Conservation (phyloP, 1,140 invertebrate species). For the Bombus confusus region DNA sequence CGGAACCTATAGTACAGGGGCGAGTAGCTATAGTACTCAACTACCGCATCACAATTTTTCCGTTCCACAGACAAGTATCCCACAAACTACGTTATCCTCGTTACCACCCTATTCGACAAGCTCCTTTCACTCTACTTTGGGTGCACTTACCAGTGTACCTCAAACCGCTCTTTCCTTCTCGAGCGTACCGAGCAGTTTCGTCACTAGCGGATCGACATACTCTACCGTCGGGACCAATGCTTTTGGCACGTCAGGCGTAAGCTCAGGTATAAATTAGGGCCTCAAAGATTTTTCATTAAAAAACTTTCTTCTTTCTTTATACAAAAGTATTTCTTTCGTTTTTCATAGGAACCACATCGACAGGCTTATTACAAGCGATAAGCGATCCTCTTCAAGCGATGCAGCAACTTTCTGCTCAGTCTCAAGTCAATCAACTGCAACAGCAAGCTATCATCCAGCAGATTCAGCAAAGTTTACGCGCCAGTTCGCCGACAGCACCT, state of each 20-base stretch:
- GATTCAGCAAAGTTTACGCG: constrained; percentile 80
- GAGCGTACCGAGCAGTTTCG: constrained; percentile 75
- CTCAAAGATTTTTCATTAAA: neutral
- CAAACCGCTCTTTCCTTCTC: constrained; percentile 78
- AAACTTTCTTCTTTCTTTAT: too few species aligned
- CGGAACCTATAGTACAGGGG: constrained; percentile 76
- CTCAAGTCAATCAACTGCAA: constrained; percentile 80
- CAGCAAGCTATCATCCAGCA: constrained; percentile 81
- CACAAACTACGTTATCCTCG: constrained; percentile 75
- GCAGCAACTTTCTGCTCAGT: constrained; percentile 81
- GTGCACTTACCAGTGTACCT: constrained; percentile 73
- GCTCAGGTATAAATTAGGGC: constrained; percentile 67
- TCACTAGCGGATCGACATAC: constrained; percentile 76
- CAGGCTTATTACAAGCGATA: constrained; percentile 78
- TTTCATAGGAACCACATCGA: constrained; percentile 73
- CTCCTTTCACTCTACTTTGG: constrained; percentile 77
- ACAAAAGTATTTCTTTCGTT: neutral
- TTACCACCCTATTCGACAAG: constrained; percentile 77
- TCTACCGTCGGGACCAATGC: constrained; percentile 80
- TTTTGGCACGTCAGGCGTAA: constrained; percentile 77
- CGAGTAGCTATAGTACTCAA: constrained; percentile 71
- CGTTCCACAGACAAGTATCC: constrained; percentile 73
- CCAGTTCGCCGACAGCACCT: constrained; percentile 77
- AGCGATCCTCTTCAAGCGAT: constrained; percentile 80
- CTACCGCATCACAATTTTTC: constrained; percentile 77